Percentiles rank a stretch among this genome's conserved stretches.
Evolutionary conservation across 2,888 invertebrate species (phyloP).

Genomic region (Leuctra nigra): DNA sequence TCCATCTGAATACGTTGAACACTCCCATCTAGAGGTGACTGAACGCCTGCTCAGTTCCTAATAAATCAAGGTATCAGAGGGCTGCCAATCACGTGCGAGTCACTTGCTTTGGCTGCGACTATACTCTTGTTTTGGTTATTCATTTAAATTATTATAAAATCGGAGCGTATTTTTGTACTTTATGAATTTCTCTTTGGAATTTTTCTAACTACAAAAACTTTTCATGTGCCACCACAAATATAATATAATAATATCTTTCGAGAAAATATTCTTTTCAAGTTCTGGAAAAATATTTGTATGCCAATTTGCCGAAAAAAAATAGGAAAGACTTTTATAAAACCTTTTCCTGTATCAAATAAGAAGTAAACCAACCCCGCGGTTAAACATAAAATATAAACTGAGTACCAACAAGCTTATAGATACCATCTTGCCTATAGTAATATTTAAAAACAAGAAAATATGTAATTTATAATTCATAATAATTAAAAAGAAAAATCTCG

Average conservation of each 20-base stretch:
- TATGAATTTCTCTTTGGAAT: constrained; percentile 22
- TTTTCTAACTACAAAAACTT: constrained; percentile 8
- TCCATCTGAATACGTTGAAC: too few relatives aligned
- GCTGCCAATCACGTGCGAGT: too few relatives aligned
- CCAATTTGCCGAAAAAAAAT: not conserved
- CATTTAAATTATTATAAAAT: constrained; percentile 11
- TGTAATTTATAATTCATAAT: too few relatives aligned
- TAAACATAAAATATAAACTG: not conserved
- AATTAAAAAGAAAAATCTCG: too few relatives aligned
- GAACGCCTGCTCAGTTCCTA: too few relatives aligned
- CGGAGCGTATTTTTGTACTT: constrained; percentile 22
- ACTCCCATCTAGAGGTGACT: too few relatives aligned
- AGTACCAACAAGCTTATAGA: too few relatives aligned
- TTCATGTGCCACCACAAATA: constrained; percentile 1
- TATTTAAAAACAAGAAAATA: too few relatives aligned
- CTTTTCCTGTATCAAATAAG: not conserved
- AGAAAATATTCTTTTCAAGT: not conserved
- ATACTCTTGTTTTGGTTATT: constrained; percentile 6
- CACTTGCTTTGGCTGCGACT: not conserved
- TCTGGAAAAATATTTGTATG: not conserved
- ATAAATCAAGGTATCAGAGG: too few relatives aligned
- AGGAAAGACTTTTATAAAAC: not conserved
- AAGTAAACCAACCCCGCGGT: not conserved
- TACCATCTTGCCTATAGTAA: too few relatives aligned
- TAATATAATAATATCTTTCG: constrained; percentile 6